These are phyloP conservation scores for Phocoena phocoena DNA, from an alignment of 2,113 vertebrate genomes.

Conservation along the genomic window DNA sequence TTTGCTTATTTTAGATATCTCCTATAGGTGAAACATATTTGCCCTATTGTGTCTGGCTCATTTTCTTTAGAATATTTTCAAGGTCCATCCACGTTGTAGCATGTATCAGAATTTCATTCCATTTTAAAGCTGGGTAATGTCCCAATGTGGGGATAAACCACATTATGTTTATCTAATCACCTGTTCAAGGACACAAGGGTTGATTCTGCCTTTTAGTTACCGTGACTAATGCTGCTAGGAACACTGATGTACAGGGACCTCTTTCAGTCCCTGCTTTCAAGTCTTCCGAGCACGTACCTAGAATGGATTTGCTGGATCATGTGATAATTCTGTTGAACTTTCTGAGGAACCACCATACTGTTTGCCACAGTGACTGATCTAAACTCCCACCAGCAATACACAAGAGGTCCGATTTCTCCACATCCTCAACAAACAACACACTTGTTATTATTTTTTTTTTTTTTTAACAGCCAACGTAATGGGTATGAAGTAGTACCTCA, in stretches of 20 bases:
- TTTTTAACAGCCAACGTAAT: neutral
- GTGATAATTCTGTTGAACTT: neutral
- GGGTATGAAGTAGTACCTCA: neutral
- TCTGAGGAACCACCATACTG: neutral
- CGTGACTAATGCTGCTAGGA: neutral
- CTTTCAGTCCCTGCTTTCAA: neutral
- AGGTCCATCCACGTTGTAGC: neutral
- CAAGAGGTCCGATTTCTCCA: neutral
- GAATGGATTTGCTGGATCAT: neutral
- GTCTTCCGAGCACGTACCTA: neutral
- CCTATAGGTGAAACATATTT: neutral
- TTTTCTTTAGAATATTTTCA: neutral
- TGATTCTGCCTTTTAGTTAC: neutral
- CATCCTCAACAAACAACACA: neutral
- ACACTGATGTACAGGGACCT: neutral
- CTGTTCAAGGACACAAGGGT: neutral
- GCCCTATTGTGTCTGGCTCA: neutral
- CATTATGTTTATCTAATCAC: neutral
- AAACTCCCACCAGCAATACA: neutral
- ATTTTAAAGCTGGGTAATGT: neutral
- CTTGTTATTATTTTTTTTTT: neutral
- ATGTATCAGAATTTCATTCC: neutral
- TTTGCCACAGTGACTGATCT: neutral
- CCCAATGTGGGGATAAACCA: neutral
- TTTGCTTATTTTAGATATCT: neutral